These are phyloP conservation scores for Mola mola DNA, from an alignment of 2,113 vertebrate species.

Conservation along the genomic window DNA sequence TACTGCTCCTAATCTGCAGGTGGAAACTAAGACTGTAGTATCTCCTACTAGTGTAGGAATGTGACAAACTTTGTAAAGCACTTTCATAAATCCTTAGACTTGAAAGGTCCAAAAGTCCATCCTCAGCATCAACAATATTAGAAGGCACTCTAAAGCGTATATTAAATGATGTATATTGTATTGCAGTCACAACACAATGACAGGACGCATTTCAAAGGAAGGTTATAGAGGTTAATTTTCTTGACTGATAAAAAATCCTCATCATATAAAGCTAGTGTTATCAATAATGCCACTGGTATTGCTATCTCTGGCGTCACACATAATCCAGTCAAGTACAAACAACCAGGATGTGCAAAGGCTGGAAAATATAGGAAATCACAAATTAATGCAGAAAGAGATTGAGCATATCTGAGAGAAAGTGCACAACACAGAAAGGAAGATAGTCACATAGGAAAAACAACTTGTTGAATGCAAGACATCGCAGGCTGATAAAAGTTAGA, in stretches of 20 bases:
- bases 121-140: not conserved
- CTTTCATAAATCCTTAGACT: no score
- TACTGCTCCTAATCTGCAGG: no score
- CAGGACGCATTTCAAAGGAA: not conserved
- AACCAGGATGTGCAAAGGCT: constrained; percentile 20
- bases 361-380: constrained; percentile 62
- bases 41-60: no score
- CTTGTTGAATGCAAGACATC: constrained; percentile 2
- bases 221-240: not conserved
- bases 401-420: constrained; percentile 24
- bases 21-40: no score
- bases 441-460: constrained; percentile 20
- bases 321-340: constrained; percentile 28
- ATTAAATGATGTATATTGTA: not conserved
- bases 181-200: not conserved
- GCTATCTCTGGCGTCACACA: constrained; percentile 5
- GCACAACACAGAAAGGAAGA: constrained; percentile 10
- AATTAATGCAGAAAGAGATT: constrained; percentile 25
- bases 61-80: no score
- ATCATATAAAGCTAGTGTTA: constrained; percentile 2
- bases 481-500: not conserved
- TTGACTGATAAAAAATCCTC: constrained; percentile 4
- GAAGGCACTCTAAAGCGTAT: no score
- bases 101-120: no score
- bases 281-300: constrained; percentile 4